Percentiles rank a stretch among this genome's conserved stretches.
phyloP scores from a whole-genome alignment of 2,888 invertebrate species.

The Epinotia bilunana region DNA sequence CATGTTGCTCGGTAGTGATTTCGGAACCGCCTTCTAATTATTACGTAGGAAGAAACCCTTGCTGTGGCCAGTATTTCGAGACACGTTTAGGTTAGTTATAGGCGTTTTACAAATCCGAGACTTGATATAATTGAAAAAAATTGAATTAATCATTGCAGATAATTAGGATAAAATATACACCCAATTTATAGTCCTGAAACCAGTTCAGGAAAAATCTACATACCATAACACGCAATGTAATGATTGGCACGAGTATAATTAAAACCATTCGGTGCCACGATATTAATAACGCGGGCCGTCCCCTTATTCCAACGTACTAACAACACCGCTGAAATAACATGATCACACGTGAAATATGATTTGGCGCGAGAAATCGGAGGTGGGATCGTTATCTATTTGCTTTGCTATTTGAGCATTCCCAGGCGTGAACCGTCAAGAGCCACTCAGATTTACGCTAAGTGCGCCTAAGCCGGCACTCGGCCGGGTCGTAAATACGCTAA shows the following conservation, averaged over 20 bases:
- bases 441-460: conserved; percentile 61
- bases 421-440: conserved; percentile 54
- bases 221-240: conserved; percentile 39
- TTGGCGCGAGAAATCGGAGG: conserved; percentile 18
- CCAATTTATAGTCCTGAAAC: conserved; percentile 24
- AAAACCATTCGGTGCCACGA: conserved; percentile 36
- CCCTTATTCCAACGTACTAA: conserved; percentile 20
- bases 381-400: conserved; percentile 45
- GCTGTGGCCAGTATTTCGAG: neutral
- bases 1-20: conserved; percentile 22
- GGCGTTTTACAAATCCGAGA: no score
- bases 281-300: conserved; percentile 23
- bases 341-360: conserved; percentile 21
- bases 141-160: neutral
- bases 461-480: conserved; percentile 64
- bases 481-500: conserved; percentile 65
- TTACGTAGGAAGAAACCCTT: neutral
- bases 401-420: conserved; percentile 45
- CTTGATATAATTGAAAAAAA: neutral
- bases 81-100: no score
- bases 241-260: conserved; percentile 39
- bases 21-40: conserved; percentile 13
- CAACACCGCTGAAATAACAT: conserved; percentile 12
- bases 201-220: conserved; percentile 31
- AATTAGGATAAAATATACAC: conserved; percentile 7